phyloP scores from a whole-genome alignment of 1,140 invertebrate species.

The Pseudachorutes palmiensis region DNA sequence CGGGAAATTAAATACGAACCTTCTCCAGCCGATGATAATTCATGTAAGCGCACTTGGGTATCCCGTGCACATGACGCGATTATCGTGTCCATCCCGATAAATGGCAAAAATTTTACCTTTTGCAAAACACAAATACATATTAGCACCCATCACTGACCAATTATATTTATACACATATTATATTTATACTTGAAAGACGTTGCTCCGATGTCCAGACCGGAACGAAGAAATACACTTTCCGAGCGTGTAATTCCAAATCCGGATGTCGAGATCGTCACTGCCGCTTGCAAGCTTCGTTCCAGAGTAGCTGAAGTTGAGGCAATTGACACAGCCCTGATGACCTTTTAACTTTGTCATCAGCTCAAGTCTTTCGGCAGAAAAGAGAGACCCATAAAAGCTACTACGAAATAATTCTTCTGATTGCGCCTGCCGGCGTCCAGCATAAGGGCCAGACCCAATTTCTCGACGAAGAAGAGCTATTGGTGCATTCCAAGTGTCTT shows the following conservation, averaged over 20 bases:
- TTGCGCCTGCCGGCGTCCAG: slow-evolving; percentile 37
- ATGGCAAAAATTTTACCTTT: slow-evolving; percentile 60
- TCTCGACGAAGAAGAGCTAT: slow-evolving; percentile 30
- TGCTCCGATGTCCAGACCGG: slow-evolving; percentile 69
- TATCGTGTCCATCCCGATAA: slow-evolving; percentile 59
- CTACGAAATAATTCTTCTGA: slow-evolving; percentile 55
- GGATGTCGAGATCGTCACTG: slow-evolving; percentile 77
- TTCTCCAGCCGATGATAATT: slow-evolving; percentile 49
- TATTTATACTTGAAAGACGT: slow-evolving; percentile 76
- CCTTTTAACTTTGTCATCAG: slow-evolving; percentile 66
- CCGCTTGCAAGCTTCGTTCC: slow-evolving; percentile 72
- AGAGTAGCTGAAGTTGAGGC: slow-evolving; percentile 75
- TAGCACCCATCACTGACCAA: not conserved
- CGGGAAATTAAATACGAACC: not conserved
- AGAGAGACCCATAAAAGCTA: slow-evolving; percentile 69
- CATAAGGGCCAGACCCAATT: slow-evolving; percentile 15
- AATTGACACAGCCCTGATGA: slow-evolving; percentile 85
- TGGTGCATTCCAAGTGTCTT: slow-evolving; percentile 30
- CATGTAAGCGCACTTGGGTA: slow-evolving; percentile 65
- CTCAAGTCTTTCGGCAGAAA: slow-evolving; percentile 71
- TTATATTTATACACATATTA: not conserved
- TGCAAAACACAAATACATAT: not conserved
- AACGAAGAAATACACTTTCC: slow-evolving; percentile 57
- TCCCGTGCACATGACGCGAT: slow-evolving; percentile 78
- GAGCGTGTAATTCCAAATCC: slow-evolving; percentile 83